Evolutionary conservation across 2,888 invertebrate species (phyloP), one percentile per base, ranked within the genome.

Genomic region (Sminthurinus aureus): DNA sequence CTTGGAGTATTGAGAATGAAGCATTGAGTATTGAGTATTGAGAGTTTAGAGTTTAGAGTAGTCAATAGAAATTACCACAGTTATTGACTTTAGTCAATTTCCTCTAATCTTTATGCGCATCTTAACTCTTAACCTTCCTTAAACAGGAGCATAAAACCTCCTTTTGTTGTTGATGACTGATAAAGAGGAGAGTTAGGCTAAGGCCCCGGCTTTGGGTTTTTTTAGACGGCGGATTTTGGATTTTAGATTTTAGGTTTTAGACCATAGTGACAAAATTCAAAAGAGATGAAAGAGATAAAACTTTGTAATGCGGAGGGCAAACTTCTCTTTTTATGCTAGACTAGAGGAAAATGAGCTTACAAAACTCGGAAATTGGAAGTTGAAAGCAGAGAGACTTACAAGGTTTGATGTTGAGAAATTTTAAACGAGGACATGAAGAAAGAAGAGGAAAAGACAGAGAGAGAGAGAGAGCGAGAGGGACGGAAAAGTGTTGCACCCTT

Each of bases 401-500:
- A n/a, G n/a, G n/a, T n/a, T n/a, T 38, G 38, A 38, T 38, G 38
- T 38, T 38, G 38, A 38, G 38, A 38, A 38, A 38, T 38, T 38
- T 38, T 38, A 38, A 38, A 38, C 38, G 38, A 38, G 50, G 50
- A 8, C 18, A 24, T 51, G 22, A 38, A 78, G 66, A 38, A 69
- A 26, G 67, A 38, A 38, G 52, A 58, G 66, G 58, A 38, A 50
- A 24, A 71, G 71, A 80, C 24, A 80, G 38, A 66, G 66, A 71
- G 66, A 80, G 79, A 69, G 64, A 20, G 77, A 58, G 67, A 51
- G 20, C 67, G 69, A 71, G 22, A 26, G 78, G 64, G 71, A 69
- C 50, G 80, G 73, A 52, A 69, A 81, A 51, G 51, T 71, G 80
- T 81, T 81, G 80, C 80, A 81, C 80, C 80, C 80, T 38, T 81